Conservation (phyloP, 2,888 invertebrate genomes). For the Epinotia bilunana region DNA sequence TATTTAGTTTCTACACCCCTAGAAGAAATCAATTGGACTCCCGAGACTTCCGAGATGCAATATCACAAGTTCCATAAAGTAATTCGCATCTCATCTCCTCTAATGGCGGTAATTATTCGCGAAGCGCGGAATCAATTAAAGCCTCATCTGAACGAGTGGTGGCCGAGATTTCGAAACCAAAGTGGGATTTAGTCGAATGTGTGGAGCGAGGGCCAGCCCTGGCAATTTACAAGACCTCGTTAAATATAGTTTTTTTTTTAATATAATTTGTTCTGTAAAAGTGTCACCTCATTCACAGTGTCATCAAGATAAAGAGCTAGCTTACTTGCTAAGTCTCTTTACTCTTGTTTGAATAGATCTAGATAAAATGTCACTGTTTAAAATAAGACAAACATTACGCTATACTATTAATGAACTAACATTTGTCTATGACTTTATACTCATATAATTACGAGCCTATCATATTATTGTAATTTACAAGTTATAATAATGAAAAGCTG, state of each 20-base stretch:
- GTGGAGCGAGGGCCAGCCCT: not conserved
- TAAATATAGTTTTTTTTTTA: not conserved
- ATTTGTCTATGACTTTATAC: too few species aligned
- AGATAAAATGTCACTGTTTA: too few species aligned
- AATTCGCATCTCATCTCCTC: slow-evolving; percentile 2
- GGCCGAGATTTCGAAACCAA: slow-evolving; percentile 18
- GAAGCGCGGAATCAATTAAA: slow-evolving; percentile 29
- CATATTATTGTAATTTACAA: too few species aligned
- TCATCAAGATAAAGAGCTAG: not conserved
- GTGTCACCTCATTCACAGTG: not conserved
- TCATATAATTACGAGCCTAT: too few species aligned
- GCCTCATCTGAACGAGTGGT: slow-evolving; percentile 19
- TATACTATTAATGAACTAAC: too few species aligned
- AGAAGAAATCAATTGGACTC: not conserved
- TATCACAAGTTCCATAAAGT: not conserved
- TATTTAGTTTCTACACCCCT: too few species aligned
- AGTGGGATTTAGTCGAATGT: slow-evolving; percentile 17
- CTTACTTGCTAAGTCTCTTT: too few species aligned
- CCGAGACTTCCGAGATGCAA: not conserved
- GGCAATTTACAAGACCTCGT: not conserved
- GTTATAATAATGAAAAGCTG: too few species aligned
- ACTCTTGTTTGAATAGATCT: too few species aligned
- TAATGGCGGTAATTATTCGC: slow-evolving; percentile 26
- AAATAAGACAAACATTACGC: too few species aligned
- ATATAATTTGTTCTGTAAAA: too few species aligned